Evolutionary conservation across 2,797 vertebrate genomes (phyloP).

Genomic region (Brachymystax lenok): DNA sequence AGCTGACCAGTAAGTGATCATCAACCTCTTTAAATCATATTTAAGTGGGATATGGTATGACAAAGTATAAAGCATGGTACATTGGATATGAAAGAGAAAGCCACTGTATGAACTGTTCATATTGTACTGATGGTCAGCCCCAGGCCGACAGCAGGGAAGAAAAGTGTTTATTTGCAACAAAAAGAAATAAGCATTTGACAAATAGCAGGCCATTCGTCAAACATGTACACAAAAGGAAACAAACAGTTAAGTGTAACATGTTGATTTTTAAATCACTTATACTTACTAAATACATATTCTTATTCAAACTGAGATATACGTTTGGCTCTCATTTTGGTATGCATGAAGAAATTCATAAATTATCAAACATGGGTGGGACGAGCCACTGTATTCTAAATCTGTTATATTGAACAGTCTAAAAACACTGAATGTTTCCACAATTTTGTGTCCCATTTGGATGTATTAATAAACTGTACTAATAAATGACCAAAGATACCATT

Average conservation of each 20-base stretch:
- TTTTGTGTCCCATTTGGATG: background rate
- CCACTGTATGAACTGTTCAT: background rate
- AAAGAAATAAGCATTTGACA: slow-evolving; percentile 42
- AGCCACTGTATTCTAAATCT: background rate
- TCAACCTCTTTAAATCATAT: background rate
- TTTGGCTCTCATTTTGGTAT: slow-evolving; percentile 9
- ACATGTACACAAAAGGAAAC: slow-evolving; percentile 29
- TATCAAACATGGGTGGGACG: background rate
- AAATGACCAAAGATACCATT: background rate
- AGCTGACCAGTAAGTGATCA: background rate
- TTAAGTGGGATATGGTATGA: background rate
- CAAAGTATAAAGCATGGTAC: background rate
- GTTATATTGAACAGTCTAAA: background rate
- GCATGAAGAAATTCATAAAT: background rate
- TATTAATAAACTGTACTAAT: background rate
- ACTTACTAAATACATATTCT: slow-evolving; percentile 29
- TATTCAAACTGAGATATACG: slow-evolving; percentile 20
- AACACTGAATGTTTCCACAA: background rate
- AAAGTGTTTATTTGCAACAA: slow-evolving; percentile 58
- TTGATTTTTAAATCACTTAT: slow-evolving; percentile 48
- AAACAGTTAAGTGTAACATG: slow-evolving; percentile 39
- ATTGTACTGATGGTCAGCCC: slow-evolving; percentile 36
- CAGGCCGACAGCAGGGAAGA: slow-evolving; percentile 38
- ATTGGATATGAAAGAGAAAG: background rate
- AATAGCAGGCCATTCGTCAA: slow-evolving; percentile 53